A percentile compares a stretch with the other conserved stretches of the same genome.
These are phyloP conservation scores for Amblyraja radiata DNA, from an alignment of 2,797 vertebrate genomes.

Conservation along the genomic window DNA sequence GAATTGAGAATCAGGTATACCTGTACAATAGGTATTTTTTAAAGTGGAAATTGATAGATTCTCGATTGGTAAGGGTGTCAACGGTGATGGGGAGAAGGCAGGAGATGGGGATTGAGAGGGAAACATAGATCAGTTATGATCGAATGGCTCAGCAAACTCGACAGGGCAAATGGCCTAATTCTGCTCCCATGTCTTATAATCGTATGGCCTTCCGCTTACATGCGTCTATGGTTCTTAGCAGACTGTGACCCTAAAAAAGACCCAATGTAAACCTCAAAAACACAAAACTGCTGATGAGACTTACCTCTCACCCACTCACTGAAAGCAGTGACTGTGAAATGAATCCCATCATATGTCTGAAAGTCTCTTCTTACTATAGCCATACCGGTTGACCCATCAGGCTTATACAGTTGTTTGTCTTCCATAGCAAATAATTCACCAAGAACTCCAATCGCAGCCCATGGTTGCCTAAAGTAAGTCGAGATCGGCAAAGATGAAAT, in stretches of 20 bases:
- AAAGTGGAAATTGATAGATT: no score
- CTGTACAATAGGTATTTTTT: no score
- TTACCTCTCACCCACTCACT: conserved; percentile 52
- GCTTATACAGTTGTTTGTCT: conserved; percentile 41
- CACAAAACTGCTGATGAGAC: not conserved
- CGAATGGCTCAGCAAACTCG: no score
- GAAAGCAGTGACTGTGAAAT: conserved; percentile 49
- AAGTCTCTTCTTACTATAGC: conserved; percentile 46
- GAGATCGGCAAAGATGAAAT: not conserved
- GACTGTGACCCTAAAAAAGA: not conserved
- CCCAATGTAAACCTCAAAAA: not conserved
- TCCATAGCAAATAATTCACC: conserved; percentile 40
- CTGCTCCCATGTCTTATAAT: no score
- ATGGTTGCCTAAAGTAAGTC: conserved; percentile 47
- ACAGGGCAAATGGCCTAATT: no score
- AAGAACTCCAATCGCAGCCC: conserved; percentile 49
- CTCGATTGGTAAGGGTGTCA: no score
- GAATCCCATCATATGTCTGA: conserved; percentile 41
- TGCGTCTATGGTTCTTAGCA: no score
- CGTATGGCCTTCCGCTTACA: no score
- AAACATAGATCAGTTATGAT: no score
- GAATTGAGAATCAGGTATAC: no score
- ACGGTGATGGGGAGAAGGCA: no score
- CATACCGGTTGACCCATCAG: conserved; percentile 43
- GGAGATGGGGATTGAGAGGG: no score